Percentiles rank a stretch among this genome's conserved stretches.
Conservation (phyloP, 2,888 invertebrate genomes). For the Melangyna quadrimaculata region DNA sequence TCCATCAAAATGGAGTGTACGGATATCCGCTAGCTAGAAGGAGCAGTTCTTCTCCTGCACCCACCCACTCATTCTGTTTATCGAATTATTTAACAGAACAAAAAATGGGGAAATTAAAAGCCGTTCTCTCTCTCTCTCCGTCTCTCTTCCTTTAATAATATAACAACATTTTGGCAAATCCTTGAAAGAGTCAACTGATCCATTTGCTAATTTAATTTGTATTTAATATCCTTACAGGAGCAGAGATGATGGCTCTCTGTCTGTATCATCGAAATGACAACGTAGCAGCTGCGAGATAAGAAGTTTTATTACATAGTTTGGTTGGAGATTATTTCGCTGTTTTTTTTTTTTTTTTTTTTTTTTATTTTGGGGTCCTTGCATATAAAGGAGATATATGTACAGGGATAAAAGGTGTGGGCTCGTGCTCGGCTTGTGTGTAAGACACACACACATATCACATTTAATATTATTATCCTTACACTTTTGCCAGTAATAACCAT, state of each 20-base stretch:
- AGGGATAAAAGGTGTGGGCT: background rate
- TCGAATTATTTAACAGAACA: constrained; percentile 47
- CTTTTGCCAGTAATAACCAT: constrained; percentile 69
- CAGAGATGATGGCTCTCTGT: background rate
- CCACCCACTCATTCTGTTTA: background rate
- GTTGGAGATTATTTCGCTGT: constrained; percentile 4
- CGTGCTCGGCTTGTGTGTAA: background rate
- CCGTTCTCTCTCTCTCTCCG: background rate
- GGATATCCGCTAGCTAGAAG: constrained; percentile 22
- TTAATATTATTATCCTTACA: constrained; percentile 71
- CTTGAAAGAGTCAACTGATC: constrained; percentile 45
- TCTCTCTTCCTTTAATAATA: background rate
- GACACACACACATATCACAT: constrained; percentile 59
- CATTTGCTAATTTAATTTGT: constrained; percentile 68
- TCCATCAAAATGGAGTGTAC: constrained; percentile 54
- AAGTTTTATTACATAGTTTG: constrained; percentile 59
- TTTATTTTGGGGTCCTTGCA: background rate
- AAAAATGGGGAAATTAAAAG: constrained; percentile 35
- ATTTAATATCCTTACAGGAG: constrained; percentile 56
- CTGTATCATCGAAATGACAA: constrained; percentile 26
- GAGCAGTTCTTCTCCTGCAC: too few species aligned
- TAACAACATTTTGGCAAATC: constrained; percentile 35
- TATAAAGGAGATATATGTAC: background rate
- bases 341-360: constrained; percentile 12
- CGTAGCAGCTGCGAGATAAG: constrained; percentile 63